Conservation (phyloP, 37 sponge, comb jelly and placozoan species). For the Spongia lamella region DNA sequence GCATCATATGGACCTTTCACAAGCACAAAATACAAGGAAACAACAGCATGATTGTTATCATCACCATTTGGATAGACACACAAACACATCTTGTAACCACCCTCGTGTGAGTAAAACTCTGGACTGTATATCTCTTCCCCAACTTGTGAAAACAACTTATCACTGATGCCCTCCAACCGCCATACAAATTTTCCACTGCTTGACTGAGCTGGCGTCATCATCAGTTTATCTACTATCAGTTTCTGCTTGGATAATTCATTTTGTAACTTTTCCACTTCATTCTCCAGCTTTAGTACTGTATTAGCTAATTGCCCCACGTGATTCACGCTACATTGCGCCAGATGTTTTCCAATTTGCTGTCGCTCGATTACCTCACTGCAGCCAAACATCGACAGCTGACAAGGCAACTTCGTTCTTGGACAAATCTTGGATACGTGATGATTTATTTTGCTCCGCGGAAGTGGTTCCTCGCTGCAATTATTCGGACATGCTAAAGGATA, state of each 20-base stretch:
- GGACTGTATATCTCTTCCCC: constrained; percentile 57
- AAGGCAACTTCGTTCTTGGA: constrained; percentile 23
- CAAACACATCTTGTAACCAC: constrained; percentile 68
- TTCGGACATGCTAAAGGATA: constrained; percentile 28
- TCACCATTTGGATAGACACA: constrained; percentile 75
- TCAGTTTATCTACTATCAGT: no score
- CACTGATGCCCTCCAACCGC: constrained; percentile 51
- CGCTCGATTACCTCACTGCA: constrained; percentile 44
- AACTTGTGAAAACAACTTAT: constrained; percentile 40
- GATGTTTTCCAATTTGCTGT: constrained; percentile 10
- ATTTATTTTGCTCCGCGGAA: constrained; percentile 15
- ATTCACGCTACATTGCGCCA: constrained; percentile 28
- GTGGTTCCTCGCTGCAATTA: constrained; percentile 2
- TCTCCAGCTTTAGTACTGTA: constrained; percentile 30
- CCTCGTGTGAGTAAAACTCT: constrained; percentile 65
- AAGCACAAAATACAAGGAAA: constrained; percentile 73
- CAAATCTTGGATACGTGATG: constrained; percentile 23
- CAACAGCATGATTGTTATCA: constrained; percentile 31
- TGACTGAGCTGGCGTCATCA: constrained; percentile 36
- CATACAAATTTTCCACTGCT: constrained; percentile 62
- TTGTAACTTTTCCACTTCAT: constrained; percentile 44
- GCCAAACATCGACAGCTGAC: constrained; percentile 39
- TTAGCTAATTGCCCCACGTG: constrained; percentile 18
- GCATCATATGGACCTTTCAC: constrained; percentile 77
- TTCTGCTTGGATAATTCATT: background rate